phyloP scores from a whole-genome alignment of 30 jellyfish, hydroid and myxozoan genomes.

The Rhopilema esculentum region DNA sequence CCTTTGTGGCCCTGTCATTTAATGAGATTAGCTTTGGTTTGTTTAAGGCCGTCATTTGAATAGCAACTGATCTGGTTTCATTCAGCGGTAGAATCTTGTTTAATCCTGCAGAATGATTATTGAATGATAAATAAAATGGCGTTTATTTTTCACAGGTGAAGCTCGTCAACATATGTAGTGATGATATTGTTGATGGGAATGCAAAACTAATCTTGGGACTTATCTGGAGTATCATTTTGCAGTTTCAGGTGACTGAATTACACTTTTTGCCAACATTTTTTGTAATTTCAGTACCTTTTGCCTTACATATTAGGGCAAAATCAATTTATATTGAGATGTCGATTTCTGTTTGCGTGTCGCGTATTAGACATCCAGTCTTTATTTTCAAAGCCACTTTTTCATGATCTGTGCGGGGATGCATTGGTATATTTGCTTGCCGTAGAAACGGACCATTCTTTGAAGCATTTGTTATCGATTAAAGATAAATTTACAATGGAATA shows the following conservation, averaged over 20 bases:
- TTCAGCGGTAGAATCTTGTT: not conserved
- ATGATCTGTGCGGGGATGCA: too few relatives aligned
- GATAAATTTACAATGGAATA: too few relatives aligned
- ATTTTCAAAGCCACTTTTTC: too few relatives aligned
- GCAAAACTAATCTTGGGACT: slow-evolving; percentile 86
- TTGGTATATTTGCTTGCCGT: too few relatives aligned
- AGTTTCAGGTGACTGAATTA: slow-evolving; percentile 77
- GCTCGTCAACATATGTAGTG: slow-evolving; percentile 91
- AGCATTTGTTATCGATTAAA: too few relatives aligned
- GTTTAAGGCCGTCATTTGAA: not conserved
- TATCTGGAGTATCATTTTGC: slow-evolving; percentile 92
- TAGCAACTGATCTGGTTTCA: not conserved
- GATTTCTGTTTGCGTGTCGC: too few relatives aligned
- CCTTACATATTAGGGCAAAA: too few relatives aligned
- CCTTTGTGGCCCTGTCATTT: not conserved
- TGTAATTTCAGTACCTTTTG: not conserved
- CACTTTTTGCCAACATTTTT: not conserved
- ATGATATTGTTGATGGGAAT: slow-evolving; percentile 94
- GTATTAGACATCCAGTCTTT: too few relatives aligned
- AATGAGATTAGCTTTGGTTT: not conserved
- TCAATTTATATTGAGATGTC: too few relatives aligned
- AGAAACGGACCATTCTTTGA: too few relatives aligned
- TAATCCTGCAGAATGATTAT: not conserved
- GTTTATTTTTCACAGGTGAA: slow-evolving; percentile 66
- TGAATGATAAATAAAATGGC: not conserved